Evolutionary conservation across 2,113 vertebrate species (phyloP), one percentile per base, ranked within the genome.

Genomic region (Stigmatopora nigra): DNA sequence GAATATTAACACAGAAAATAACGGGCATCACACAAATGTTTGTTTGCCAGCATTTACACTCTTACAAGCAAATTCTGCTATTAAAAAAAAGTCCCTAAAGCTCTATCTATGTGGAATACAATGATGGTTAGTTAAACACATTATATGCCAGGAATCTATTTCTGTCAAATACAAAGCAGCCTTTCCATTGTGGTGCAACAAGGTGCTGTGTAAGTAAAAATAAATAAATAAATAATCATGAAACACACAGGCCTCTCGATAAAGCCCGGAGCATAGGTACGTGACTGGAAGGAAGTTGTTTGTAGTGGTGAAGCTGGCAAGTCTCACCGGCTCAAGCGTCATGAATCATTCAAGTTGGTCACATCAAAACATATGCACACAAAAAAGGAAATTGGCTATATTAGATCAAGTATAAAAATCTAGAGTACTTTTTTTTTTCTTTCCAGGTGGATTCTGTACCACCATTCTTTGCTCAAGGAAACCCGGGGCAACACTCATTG

Each of bases 301-400:
- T 86, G 82, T 82, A 72, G 75, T 75, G 36, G 67, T 71, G 72
- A 71, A 69, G 67, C 74, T 65, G 69, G 71, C 48, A 48, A 10
- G 64, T 81, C 82, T 82, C 82, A 22, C 55, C 74, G 76, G 84
- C 31, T 76, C 78, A 66, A 46, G 66, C 51, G 12, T 20, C 3
- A 84, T 86, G 82, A 85, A 88, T 88, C 67, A 86, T 86, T 86
- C 77, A 82, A 83, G 76, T 71, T 59, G 71, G 84, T 85, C 82
- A 85, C 61, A 58, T 71, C 69, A 62, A 46, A 56, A 63, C 47
- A 64, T 48, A 73, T n/a, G 63, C 66, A 58, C 67, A 68, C n/a
- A 10, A 16, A 67, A 67, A 70, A 17, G 66, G 25, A 64, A 35
- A 41, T 16, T 36, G 31, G 62, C 31, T 31, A 64, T 31, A n/a